Evolutionary conservation across 2,113 vertebrate species (phyloP).

Genomic region (Equus quagga): DNA sequence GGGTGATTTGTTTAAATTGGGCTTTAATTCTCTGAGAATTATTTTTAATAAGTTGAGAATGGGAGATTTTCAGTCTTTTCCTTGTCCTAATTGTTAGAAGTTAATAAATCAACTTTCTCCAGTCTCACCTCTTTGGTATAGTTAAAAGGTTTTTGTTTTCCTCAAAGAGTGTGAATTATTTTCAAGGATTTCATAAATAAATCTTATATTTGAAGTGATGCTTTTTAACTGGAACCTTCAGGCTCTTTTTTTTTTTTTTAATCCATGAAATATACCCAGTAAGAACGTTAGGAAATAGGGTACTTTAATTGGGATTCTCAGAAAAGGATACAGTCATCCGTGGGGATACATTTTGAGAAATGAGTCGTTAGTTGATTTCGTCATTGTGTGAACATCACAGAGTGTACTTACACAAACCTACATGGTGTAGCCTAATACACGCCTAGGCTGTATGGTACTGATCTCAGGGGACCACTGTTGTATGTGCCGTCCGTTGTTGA

Average conservation of each 20-base stretch:
- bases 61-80: not conserved
- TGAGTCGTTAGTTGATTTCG: no score
- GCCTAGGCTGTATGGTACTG: no score
- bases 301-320: not conserved
- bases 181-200: not conserved
- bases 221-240: not conserved
- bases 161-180: constrained; percentile 13
- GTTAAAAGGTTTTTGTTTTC: constrained; percentile 25
- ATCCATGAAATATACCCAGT: not conserved
- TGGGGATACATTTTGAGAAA: no score
- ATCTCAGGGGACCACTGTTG: no score
- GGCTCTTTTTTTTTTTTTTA: not conserved
- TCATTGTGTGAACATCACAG: no score
- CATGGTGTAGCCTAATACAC: no score
- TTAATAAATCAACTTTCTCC: not conserved
- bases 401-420: no score
- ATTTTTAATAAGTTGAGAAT: constrained; percentile 10
- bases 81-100: not conserved
- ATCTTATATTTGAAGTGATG: not conserved
- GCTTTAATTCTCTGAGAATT: not conserved
- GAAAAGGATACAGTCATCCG: not conserved
- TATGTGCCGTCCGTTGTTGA: no score
- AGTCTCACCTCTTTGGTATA: not conserved
- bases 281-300: not conserved
- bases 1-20: not conserved